These are phyloP conservation scores for Sebastolobus altivelis DNA, from an alignment of 2,797 vertebrate species.

Conservation along the genomic window DNA sequence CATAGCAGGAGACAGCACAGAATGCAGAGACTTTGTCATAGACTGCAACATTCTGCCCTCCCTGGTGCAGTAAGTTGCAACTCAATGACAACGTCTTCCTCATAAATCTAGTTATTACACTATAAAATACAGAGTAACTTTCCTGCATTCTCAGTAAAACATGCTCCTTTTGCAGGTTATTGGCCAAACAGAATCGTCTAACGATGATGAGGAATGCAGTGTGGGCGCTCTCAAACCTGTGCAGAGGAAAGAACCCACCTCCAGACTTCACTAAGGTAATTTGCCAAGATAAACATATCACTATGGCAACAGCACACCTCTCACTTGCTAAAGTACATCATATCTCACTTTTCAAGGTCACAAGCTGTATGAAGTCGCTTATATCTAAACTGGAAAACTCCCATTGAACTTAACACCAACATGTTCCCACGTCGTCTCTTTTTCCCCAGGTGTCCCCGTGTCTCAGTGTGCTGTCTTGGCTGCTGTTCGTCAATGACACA, in stretches of 20 bases:
- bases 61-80: constrained; percentile 91
- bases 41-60: constrained; percentile 96
- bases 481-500: constrained; percentile 96
- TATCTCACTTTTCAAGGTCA: constrained; percentile 47
- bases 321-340: constrained; percentile 27
- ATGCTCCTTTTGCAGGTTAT: constrained; percentile 81
- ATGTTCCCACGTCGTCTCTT: background rate
- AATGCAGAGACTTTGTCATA: constrained; percentile 97
- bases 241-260: constrained; percentile 97
- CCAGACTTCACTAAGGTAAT: constrained; percentile 97
- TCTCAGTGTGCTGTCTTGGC: constrained; percentile 95
- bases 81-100: background rate
- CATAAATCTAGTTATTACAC: background rate
- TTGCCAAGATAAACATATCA: constrained; percentile 45
- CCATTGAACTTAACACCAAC: background rate
- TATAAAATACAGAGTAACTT: constrained; percentile 4
- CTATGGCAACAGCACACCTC: constrained; percentile 42
- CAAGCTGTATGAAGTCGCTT: constrained; percentile 10
- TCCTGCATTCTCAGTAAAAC: background rate
- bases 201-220: constrained; percentile 98
- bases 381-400: constrained; percentile 1
- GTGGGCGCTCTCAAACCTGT: constrained; percentile 97
- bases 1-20: constrained; percentile 97
- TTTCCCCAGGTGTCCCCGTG: constrained; percentile 92
- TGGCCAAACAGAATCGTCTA: constrained; percentile 95